Base-by-base conservation (phyloP, 2,113 vertebrate species). In the Gambusia affinis region DNA sequence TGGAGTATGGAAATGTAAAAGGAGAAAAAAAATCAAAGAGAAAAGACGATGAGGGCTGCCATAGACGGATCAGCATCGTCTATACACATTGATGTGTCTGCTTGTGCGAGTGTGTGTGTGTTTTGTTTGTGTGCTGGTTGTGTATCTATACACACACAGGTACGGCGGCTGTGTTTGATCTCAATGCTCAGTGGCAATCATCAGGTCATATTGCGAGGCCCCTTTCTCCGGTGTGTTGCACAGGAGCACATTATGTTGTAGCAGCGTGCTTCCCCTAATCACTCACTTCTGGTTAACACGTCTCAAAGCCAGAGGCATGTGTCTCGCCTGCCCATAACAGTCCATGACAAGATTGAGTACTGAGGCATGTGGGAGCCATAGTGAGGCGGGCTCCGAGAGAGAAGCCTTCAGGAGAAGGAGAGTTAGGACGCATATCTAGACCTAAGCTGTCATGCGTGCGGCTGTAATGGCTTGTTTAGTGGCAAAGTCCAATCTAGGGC, bases 401-500 rank as follows among this genome's bases (percentile, higher is more conserved):
- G 92, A 87, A 90, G 87, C 86, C 92, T 92, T 88, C 90, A 83
- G 91, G 92, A 92, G 81, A 88, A 86, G 88, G 87, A 92, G 93
- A 92, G 92, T 95, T 95, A 94, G 91, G 85, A 87, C 89, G 82
- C 92, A 91, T 93, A 94, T 95, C 93, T 92, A 91, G 90, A 89
- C 90, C 95, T 95, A 94, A 95, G 94, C 94, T 94, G 94, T 93
- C 92, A 92, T 82, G 89, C 86, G 84, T 88, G 84, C 72, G 42
- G 79, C 94, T 94, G 89, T 96, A 96, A 97, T 97, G 96, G 95
- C 94, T 95, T 95, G 95, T 95, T 96, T 94, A 94, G 95, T 95
- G 94, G 33, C 90, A 94, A 95, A 96, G 95, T 95, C 94, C 94
- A 94, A 95, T 95, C 94, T 93, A 90, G 91, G 95, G 92, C 95